Conservation (phyloP, 92 coral and sea anemone species). For the Micromussa lordhowensis region DNA sequence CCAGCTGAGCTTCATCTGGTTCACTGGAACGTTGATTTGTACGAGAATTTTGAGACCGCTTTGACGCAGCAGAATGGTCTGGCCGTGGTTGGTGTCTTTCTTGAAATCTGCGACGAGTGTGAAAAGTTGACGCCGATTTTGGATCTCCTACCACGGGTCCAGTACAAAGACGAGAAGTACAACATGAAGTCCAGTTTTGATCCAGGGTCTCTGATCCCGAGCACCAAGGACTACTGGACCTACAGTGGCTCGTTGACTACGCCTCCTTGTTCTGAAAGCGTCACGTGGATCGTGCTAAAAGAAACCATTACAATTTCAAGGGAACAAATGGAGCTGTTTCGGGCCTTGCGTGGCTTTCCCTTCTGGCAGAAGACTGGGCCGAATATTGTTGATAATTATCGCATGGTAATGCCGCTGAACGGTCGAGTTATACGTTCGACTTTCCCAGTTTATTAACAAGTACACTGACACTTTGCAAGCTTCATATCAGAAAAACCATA, state of each 20-base stretch:
- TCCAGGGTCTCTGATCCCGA: slow-evolving; percentile 42
- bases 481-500: neutral
- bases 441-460: neutral
- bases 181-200: slow-evolving; percentile 37
- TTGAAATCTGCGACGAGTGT: slow-evolving; percentile 60
- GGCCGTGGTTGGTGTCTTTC: slow-evolving; percentile 83
- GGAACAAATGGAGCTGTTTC: slow-evolving; percentile 54
- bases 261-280: slow-evolving; percentile 74
- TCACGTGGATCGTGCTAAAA: slow-evolving; percentile 68
- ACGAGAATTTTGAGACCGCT: slow-evolving; percentile 66
- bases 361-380: slow-evolving; percentile 35
- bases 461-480: neutral
- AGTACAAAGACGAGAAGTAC: slow-evolving; percentile 44
- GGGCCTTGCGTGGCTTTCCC: slow-evolving; percentile 39
- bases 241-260: slow-evolving; percentile 69
- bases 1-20: slow-evolving; percentile 96
- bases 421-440: slow-evolving; percentile 52
- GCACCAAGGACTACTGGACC: slow-evolving; percentile 66
- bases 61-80: slow-evolving; percentile 72
- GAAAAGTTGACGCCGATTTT: slow-evolving; percentile 43
- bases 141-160: slow-evolving; percentile 60
- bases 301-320: slow-evolving; percentile 53
- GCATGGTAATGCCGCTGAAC: slow-evolving; percentile 42
- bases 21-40: slow-evolving; percentile 86
- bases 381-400: slow-evolving; percentile 50